Conservation (phyloP, 2,888 invertebrate species). For the Cryptosula pallasiana region DNA sequence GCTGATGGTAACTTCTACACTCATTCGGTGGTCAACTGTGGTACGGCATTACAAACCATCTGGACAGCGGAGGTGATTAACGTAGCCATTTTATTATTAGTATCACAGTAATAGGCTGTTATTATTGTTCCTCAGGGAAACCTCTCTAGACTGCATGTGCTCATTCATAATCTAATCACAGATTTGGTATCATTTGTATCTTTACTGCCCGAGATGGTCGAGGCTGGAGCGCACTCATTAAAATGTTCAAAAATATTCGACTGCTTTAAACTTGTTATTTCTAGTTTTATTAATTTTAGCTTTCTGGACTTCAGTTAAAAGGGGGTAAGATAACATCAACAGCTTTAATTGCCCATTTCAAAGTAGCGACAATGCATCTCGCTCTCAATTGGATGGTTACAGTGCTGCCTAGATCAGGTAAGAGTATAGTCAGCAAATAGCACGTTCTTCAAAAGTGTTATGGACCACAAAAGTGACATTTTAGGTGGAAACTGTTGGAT, state of each 20-base stretch:
- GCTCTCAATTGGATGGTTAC: conserved; percentile 34
- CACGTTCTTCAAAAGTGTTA: too few relatives aligned
- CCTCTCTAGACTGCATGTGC: too few relatives aligned
- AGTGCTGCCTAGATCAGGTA: conserved; percentile 39
- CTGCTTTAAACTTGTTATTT: too few relatives aligned
- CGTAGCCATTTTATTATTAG: neutral
- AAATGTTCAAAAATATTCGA: too few relatives aligned
- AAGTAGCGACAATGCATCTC: conserved; percentile 37
- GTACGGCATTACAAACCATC: conserved; percentile 32
- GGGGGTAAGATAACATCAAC: conserved; percentile 28
- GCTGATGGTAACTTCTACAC: conserved; percentile 37
- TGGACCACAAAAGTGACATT: too few relatives aligned
- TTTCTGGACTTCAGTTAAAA: conserved; percentile 17
- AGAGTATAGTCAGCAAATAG: too few relatives aligned
- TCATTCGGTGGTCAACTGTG: conserved; percentile 38
- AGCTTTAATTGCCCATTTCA: conserved; percentile 43
- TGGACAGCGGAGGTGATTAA: conserved; percentile 34
- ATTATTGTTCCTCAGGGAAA: neutral
- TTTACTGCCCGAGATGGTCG: too few relatives aligned
- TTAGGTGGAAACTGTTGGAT: too few relatives aligned
- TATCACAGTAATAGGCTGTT: neutral
- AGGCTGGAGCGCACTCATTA: too few relatives aligned
- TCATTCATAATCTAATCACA: too few relatives aligned
- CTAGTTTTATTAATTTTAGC: neutral
- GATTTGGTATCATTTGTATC: too few relatives aligned